A percentile compares a stretch with the other conserved stretches of the same genome.
Evolutionary conservation across 2,797 vertebrate genomes (phyloP).

Genomic region (Benthosema pterotum): DNA sequence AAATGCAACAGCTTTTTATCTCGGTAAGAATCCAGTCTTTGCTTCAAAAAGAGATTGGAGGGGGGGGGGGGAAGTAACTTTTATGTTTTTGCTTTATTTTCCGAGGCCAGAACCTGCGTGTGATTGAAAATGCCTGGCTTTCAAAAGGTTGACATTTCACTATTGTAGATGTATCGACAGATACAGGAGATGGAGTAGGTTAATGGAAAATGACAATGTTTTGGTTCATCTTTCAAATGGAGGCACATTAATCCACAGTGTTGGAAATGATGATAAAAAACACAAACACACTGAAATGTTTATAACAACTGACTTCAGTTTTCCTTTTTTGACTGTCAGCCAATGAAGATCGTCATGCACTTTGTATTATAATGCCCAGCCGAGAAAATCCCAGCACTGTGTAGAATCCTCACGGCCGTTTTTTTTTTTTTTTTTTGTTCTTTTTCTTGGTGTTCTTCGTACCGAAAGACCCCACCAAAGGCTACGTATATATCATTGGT

Average conservation of each 20-base stretch:
- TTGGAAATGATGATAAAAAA: slow-evolving; percentile 69
- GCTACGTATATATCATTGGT: slow-evolving; percentile 58
- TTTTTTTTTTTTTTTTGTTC: slow-evolving; percentile 54
- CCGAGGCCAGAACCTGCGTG: slow-evolving; percentile 57
- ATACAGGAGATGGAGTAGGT: slow-evolving; percentile 67
- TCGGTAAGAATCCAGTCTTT: slow-evolving; percentile 66
- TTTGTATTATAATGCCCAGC: slow-evolving; percentile 65
- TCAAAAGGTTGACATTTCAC: slow-evolving; percentile 78
- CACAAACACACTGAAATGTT: slow-evolving; percentile 58
- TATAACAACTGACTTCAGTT: slow-evolving; percentile 69
- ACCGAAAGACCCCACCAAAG: slow-evolving; percentile 50
- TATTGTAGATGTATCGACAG: slow-evolving; percentile 68
- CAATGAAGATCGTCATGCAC: slow-evolving; percentile 64
- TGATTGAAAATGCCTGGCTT: slow-evolving; percentile 61
- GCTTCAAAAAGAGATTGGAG: slow-evolving; percentile 66
- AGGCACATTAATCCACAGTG: slow-evolving; percentile 65
- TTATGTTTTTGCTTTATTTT: slow-evolving; percentile 60
- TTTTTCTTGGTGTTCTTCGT: slow-evolving; percentile 54
- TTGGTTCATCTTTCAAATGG: slow-evolving; percentile 69
- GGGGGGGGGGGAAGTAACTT: slow-evolving; percentile 65
- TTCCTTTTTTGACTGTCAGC: slow-evolving; percentile 62
- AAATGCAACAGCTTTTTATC: slow-evolving; percentile 72
- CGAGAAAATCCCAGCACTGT: slow-evolving; percentile 59
- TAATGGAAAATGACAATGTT: slow-evolving; percentile 73
- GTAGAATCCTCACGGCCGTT: slow-evolving; percentile 53